phyloP scores from a whole-genome alignment of 1,140 invertebrate species.

The Rhagoletis zephyria region DNA sequence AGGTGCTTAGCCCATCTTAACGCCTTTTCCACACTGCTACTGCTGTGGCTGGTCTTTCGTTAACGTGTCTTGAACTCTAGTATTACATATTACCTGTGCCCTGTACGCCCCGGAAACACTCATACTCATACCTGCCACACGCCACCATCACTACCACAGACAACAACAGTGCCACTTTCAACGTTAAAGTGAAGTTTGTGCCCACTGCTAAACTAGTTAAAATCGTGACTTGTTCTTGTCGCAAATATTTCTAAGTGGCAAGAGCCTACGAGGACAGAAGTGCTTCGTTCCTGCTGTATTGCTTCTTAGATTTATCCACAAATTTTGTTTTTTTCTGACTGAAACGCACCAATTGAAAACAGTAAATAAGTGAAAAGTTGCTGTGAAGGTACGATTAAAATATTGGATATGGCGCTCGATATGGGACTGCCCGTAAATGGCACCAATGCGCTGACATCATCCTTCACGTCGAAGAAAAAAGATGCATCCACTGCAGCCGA shows the following conservation, averaged over 20 bases:
- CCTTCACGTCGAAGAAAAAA: slow-evolving; percentile 71
- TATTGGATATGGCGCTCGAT: slow-evolving; percentile 65
- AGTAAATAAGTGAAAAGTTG: background rate
- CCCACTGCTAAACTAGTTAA: background rate
- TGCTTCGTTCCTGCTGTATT: background rate
- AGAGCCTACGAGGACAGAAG: background rate
- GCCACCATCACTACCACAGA: background rate
- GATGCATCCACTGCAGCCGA: slow-evolving; percentile 66
- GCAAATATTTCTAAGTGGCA: background rate
- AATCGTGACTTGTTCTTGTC: slow-evolving; percentile 35
- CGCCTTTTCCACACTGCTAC: background rate
- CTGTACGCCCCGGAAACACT: background rate
- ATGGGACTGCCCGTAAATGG: slow-evolving; percentile 67
- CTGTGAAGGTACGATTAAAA: background rate
- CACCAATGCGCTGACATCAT: slow-evolving; percentile 72
- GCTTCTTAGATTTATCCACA: background rate
- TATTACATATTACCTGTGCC: background rate
- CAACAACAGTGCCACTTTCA: background rate
- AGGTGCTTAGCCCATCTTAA: background rate
- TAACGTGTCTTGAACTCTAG: background rate
- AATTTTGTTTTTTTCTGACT: background rate
- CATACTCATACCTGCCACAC: slow-evolving; percentile 8
- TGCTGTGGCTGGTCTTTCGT: slow-evolving; percentile 30
- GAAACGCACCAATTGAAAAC: background rate
- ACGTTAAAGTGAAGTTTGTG: slow-evolving; percentile 2